Evolutionary conservation across 2,797 vertebrate species (phyloP).

Genomic region (Peromyscus aztecus): DNA sequence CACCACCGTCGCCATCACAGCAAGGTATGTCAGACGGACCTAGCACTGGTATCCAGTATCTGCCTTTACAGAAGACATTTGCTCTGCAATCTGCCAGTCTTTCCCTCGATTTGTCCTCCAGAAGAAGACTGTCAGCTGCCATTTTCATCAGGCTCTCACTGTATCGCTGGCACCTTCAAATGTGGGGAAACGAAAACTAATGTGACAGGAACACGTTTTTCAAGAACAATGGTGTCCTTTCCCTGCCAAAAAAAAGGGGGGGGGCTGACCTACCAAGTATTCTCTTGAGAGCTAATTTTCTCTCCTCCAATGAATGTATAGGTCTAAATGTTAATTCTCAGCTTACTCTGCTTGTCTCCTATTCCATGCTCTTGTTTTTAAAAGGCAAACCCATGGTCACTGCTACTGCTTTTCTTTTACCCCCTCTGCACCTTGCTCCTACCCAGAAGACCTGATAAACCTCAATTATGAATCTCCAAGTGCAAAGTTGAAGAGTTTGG

Average conservation of each 20-base stretch:
- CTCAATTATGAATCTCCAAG: conserved; percentile 35
- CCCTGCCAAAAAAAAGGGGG: not conserved
- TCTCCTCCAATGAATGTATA: not conserved
- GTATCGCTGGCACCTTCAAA: conserved; percentile 16
- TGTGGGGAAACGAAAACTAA: conserved; percentile 59
- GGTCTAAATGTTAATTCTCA: conserved; percentile 45
- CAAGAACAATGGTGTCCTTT: conserved; percentile 38
- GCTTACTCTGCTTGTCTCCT: not conserved
- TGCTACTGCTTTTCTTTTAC: conserved; percentile 47
- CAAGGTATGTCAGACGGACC: not conserved
- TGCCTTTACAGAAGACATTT: conserved; percentile 20
- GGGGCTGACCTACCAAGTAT: not conserved
- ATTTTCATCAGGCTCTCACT: not conserved
- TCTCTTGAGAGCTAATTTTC: conserved; percentile 30
- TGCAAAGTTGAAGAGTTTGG: not conserved
- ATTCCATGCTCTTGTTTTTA: conserved; percentile 46
- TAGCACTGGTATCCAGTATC: not conserved
- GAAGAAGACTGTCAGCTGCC: conserved; percentile 40
- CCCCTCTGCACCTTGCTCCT: conserved; percentile 8
- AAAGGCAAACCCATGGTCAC: not conserved
- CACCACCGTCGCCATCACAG: not conserved
- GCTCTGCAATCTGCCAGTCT: conserved; percentile 22
- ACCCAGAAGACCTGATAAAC: conserved; percentile 4
- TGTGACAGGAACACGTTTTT: conserved; percentile 49
- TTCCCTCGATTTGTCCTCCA: not conserved